A percentile compares a stretch with the other conserved stretches of the same genome.
phyloP scores from a whole-genome alignment of 1,140 invertebrate genomes.

The Parapsyche elsis region DNA sequence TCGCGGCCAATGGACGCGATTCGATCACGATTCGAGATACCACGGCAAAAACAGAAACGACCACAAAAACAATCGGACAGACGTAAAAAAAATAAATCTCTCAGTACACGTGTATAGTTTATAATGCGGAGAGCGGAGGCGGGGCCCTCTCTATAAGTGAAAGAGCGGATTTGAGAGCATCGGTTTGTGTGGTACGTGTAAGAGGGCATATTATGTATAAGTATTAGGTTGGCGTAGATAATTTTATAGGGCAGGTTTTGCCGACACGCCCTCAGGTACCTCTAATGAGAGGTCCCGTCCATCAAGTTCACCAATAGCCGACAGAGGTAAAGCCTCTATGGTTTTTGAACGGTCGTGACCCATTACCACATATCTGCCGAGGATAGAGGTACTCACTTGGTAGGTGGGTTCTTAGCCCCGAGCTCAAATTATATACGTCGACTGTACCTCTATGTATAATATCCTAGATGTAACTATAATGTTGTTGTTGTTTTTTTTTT shows the following conservation, averaged over 20 bases:
- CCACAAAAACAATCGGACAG: not conserved
- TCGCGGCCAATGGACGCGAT: conserved; percentile 23
- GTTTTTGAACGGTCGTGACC: conserved; percentile 51
- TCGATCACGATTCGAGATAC: conserved; percentile 26
- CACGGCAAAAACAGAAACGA: not conserved
- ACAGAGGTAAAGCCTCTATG: conserved; percentile 10
- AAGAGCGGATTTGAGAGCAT: not conserved
- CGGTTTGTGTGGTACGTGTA: not conserved
- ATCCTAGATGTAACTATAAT: not conserved
- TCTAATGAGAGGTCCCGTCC: conserved; percentile 54
- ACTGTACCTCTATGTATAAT: not conserved
- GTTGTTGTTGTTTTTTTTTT: not conserved
- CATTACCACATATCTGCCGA: conserved; percentile 42
- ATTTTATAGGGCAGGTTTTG: conserved; percentile 51
- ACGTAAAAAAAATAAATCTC: too few relatives aligned
- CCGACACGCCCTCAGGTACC: conserved; percentile 46
- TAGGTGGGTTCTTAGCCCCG: not conserved
- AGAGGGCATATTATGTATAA: conserved; percentile 31
- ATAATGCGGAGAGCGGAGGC: not conserved
- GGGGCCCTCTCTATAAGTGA: not conserved
- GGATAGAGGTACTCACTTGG: not conserved
- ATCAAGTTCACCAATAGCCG: conserved; percentile 53
- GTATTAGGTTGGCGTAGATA: conserved; percentile 53
- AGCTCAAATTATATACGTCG: conserved; percentile 4
- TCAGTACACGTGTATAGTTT: too few relatives aligned